phyloP scores from a whole-genome alignment of 2,888 invertebrate genomes.

The Drosophila prolongata region DNA sequence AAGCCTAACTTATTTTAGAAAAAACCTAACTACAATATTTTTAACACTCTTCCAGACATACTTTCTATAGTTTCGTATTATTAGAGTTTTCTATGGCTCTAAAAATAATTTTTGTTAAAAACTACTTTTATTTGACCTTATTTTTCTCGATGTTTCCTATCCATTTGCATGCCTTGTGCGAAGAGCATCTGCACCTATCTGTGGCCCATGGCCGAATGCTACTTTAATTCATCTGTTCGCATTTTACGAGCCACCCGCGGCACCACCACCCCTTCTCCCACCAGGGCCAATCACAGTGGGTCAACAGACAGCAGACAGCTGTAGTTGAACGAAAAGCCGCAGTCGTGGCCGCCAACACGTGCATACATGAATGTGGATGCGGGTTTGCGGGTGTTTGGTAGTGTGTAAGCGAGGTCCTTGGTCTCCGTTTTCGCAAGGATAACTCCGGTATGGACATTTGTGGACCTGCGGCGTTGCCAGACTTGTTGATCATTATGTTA shows the following conservation, averaged over 20 bases:
- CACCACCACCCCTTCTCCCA: conserved; percentile 16
- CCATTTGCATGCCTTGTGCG: conserved; percentile 61
- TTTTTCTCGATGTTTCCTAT: conserved; percentile 17
- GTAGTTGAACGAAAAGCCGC: conserved; percentile 45
- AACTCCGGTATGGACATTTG: conserved; percentile 1
- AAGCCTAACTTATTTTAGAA: too few relatives aligned
- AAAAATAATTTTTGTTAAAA: neutral
- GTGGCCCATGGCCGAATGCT: conserved; percentile 34
- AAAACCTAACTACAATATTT: too few relatives aligned
- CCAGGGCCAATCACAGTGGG: conserved; percentile 54
- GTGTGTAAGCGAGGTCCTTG: conserved; percentile 53
- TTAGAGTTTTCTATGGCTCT: too few relatives aligned
- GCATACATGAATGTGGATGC: conserved; percentile 16
- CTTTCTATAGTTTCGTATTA: too few relatives aligned
- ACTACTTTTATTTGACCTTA: neutral
- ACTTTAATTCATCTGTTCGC: conserved; percentile 60
- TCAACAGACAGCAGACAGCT: conserved; percentile 48
- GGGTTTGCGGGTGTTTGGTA: conserved; percentile 4
- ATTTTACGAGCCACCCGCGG: conserved; percentile 45
- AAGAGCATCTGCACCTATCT: conserved; percentile 56
- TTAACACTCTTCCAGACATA: too few relatives aligned
- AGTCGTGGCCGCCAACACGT: conserved; percentile 49
- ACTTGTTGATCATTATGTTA: conserved; percentile 37
- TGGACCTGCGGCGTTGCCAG: conserved; percentile 39
- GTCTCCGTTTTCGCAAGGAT: conserved; percentile 31